These are phyloP conservation scores for Protophormia terraenovae DNA, from an alignment of 2,888 invertebrate genomes.

Conservation along the genomic window DNA sequence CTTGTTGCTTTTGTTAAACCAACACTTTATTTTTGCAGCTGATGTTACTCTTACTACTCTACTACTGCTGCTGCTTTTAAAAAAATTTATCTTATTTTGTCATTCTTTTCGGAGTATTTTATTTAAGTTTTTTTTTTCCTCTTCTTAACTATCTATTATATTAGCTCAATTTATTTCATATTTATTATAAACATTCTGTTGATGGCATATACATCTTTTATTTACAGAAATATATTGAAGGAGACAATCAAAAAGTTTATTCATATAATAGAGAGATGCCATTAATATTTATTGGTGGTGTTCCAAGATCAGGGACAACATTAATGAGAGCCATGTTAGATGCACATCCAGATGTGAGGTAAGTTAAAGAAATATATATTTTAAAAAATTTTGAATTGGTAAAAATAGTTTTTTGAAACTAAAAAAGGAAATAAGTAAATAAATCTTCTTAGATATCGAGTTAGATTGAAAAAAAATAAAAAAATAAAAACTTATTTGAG, in stretches of 20 bases:
- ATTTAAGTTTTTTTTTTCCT: slow-evolving; percentile 23
- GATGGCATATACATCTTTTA: slow-evolving; percentile 16
- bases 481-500: too few species aligned
- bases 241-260: slow-evolving; percentile 85
- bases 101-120: not conserved
- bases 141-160: slow-evolving; percentile 30
- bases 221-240: slow-evolving; percentile 85
- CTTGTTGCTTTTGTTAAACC: not conserved
- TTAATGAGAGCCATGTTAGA: slow-evolving; percentile 99
- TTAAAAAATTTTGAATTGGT: too few species aligned
- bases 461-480: too few species aligned
- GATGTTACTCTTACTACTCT: slow-evolving; percentile 33
- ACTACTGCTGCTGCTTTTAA: slow-evolving; percentile 3
- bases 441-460: too few species aligned
- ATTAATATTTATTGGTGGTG: slow-evolving; percentile 97
- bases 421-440: too few species aligned
- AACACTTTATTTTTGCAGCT: slow-evolving; percentile 49
- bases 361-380: slow-evolving; percentile 69
- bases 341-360: slow-evolving; percentile 97
- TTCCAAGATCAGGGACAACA: slow-evolving; percentile 98
- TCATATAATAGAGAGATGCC: slow-evolving; percentile 94
- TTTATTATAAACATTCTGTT: slow-evolving; percentile 18
- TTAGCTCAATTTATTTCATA: slow-evolving; percentile 42
- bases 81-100: slow-evolving; percentile 24
- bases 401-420: too few species aligned